Evolutionary conservation across 1,140 invertebrate genomes (phyloP), one percentile per base, ranked within the genome.

Genomic region (Philopotamus ludificatus): DNA sequence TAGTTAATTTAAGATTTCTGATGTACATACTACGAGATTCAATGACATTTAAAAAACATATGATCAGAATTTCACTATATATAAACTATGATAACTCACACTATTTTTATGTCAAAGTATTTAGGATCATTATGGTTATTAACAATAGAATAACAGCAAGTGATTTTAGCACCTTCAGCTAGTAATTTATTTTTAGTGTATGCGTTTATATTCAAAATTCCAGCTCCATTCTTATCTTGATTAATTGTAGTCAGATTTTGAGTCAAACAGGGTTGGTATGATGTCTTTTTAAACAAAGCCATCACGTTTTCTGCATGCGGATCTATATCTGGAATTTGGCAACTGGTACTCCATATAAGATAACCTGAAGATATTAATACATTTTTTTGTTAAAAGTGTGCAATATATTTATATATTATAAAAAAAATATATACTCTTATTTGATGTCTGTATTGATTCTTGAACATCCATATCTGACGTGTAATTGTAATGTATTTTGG

Each of bases 281-380:
- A 78, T 41, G 80, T 75, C 23, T 82, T 80, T 45, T 81, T 81
- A 15, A 88, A 82, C 63, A 85, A 82, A 21, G 79, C 74, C 64
- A 77, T 80, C n/a, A 90, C 85, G 16, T 87, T 85, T 7, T 81
- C 74, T 65, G 89, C 85, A 70, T 86, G 82, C 0, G 89, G 87
- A 73, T 90, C 82, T 42, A 87, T 76, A 44, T 87, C 83, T 1
- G 85, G 82, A 70, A 92, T 89, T 65, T 83, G 81, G 70, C 90
- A 92, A 60, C 82, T 82, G 1, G 85, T 77, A 71, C 84, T 89
- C 75, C 85, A 86, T 1, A 91, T 84, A 41, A 90, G 74, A 72
- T 84, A 89, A 16, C 85, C 84, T 74, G n/a, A n/a, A n/a, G n/a
- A n/a, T n/a, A n/a, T n/a, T n/a, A n/a, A n/a, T n/a, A n/a, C n/a